Evolutionary conservation across 1,140 invertebrate genomes (phyloP), one percentile per base, ranked within the genome.

Genomic region (Cherax destructor): DNA sequence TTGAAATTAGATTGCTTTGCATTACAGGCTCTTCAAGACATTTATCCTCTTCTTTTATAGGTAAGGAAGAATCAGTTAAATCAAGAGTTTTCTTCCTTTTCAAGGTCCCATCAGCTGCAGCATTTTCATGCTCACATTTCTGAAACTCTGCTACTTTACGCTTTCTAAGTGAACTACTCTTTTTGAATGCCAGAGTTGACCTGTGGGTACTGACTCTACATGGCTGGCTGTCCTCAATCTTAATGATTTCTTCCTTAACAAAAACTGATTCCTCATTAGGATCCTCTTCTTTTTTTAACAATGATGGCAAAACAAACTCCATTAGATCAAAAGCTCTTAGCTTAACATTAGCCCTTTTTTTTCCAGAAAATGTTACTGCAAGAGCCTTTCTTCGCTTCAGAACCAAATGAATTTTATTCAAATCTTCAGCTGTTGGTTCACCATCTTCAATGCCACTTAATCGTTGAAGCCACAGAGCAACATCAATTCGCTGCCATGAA

Each of bases 341-440:
- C 69, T 90, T 93, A 9, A 50, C 21, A 11, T 90, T 88, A 6
- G 83, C 50, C n/a, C 72, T 30, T 47, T 86, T 74, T 50, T 92
- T 69, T 7, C 92, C 92, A 76, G 92, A 83, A 61, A 92, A 83
- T 21, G 86, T 93, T 11, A 92, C 91, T 41, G 61, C 76, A 41
- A 93, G 78, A 41, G 92, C 92, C 72, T 93, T 93, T 30, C 91
- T 76, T 56, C 92, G 91, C 65, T 92, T 93, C 1, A 93, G n/a
- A 50, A 93, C 79, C 7, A 56, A 47, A 24, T 83, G 65, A 30
- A 93, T 86, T 81, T 90, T 93, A 16, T 80, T 52, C 77, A 90
- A 13, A 86, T 93, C 92, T 41, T 86, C 86, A 18, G 59, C 76
- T 56, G 72, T 49, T 56, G 83, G 65, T 11, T 76, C 50, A 10